A percentile compares a stretch with the other conserved stretches of the same genome.
Evolutionary conservation across 2,113 vertebrate genomes (phyloP).

Genomic region (Thamnaconus septentrionalis): DNA sequence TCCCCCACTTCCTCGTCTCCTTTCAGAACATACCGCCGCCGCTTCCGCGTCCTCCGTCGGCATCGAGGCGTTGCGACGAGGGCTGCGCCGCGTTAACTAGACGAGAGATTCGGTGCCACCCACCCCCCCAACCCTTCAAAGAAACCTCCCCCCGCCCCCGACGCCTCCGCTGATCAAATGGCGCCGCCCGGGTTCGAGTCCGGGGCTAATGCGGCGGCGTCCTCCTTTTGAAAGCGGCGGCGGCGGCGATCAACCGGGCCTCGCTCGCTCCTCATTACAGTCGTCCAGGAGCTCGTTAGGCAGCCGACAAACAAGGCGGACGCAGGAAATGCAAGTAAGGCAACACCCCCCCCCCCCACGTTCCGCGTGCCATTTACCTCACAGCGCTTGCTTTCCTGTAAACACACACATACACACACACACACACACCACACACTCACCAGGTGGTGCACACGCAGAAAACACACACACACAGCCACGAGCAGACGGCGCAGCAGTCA

Average conservation of each 20-base stretch:
- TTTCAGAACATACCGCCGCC: not conserved
- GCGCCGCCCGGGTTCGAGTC: conserved; percentile 91
- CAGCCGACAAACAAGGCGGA: conserved; percentile 98
- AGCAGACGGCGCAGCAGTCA: conserved; percentile 6
- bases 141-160: conserved; percentile 66
- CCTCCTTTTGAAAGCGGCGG: conserved; percentile 91
- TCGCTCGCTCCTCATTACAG: conserved; percentile 99
- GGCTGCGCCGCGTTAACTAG: conserved; percentile 42
- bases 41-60: not conserved
- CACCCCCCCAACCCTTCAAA: conserved; percentile 41
- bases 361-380: conserved; percentile 94
- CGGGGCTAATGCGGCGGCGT: conserved; percentile 90
- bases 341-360: conserved; percentile 73
- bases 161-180: conserved; percentile 98
- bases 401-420: conserved; percentile 70
- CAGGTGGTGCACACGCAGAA: conserved; percentile 38
- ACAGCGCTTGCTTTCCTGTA: conserved; percentile 82
- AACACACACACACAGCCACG: conserved; percentile 13
- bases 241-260: conserved; percentile 97
- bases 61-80: conserved; percentile 20
- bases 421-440: conserved; percentile 10
- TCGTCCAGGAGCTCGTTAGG: conserved; percentile 99
- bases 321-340: conserved; percentile 96
- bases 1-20: conserved; percentile 22
- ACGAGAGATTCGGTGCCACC: conserved; percentile 11